Conservation (phyloP, 2,113 vertebrate genomes). For the Antigone vipio region DNA sequence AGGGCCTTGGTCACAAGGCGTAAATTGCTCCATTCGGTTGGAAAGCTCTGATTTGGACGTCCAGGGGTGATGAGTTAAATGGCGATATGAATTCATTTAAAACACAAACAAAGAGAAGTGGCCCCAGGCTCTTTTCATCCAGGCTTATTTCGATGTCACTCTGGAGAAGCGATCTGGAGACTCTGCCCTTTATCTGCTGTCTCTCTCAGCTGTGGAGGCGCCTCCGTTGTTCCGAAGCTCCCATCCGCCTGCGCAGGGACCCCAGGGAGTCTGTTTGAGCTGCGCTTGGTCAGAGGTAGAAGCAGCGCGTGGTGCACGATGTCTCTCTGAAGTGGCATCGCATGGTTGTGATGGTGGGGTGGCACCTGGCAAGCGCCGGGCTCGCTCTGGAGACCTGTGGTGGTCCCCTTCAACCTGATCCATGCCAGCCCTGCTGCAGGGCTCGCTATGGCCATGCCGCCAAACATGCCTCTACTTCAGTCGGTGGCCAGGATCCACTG, state of each 20-base stretch:
- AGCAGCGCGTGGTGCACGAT: fast-evolving
- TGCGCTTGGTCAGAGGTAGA: not conserved
- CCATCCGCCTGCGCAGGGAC: fast-evolving
- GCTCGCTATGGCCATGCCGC: not conserved
- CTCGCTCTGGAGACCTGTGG: not conserved
- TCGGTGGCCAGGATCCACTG: fast-evolving
- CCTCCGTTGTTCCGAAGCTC: not conserved
- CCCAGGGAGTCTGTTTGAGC: not conserved
- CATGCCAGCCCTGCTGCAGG: not conserved
- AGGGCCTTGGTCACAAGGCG: not conserved
- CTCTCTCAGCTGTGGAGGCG: not conserved
- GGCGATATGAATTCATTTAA: not conserved
- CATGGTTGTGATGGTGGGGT: not conserved
- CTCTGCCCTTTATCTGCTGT: not conserved
- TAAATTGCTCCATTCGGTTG: not conserved
- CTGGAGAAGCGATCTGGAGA: not conserved
- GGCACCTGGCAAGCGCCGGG: not conserved
- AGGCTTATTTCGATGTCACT: not conserved
- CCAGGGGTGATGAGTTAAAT: not conserved
- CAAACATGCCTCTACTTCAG: not conserved
- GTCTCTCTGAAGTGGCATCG: not conserved
- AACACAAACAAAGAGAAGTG: not conserved
- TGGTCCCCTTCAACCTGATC: not conserved
- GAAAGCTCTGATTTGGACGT: not conserved
- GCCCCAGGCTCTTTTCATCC: not conserved